Evolutionary conservation across 2,113 vertebrate genomes (phyloP), one percentile per base, ranked within the genome.

Genomic region (Electrona antarctica): DNA sequence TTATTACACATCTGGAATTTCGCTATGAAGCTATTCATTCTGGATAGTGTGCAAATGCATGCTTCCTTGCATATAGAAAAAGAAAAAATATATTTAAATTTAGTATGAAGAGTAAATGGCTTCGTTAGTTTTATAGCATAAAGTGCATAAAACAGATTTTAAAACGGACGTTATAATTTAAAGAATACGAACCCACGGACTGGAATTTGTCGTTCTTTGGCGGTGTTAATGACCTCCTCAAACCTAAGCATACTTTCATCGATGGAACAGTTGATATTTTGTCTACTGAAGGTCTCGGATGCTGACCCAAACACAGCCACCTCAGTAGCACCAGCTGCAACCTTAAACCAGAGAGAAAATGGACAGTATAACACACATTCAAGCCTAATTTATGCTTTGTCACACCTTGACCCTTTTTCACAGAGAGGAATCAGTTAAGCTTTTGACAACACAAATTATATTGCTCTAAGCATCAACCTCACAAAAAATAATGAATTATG

Each of bases 301-400:
- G 96, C 96, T 21, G 97, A 97, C 6, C 93, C 96, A 93, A 99
- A 98, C 69, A 98, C 95, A 0, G 96, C 95, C 74, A 98, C 93
- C 87, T 98, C 96, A 45, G 92, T 95, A 71, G 96, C 96, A 55
- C 96, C 96, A 48, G 97, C 95, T 81, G 92, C 94, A 82, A 98
- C 91, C 97, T 99, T 87, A 11, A 79, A 78, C 66, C 9, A 66
- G 62, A 55, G 48, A 85, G 51, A 71, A 67, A 69, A 65, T 21
- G 56, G 71, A 74, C 74, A 68, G 62, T 41, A 41, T 41, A 41
- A 41, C 33, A 41, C 33, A 41, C 33, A 41, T 41, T 41, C 33
- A 41, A 41, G 33, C 33, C 33, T 41, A 41, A 41, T 41, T 41
- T 0, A 41, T 41, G 33, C 33, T 41, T 69, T 67, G 63, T 57